phyloP scores from a whole-genome alignment of 2,888 invertebrate genomes.

The Nomada ferruginata region DNA sequence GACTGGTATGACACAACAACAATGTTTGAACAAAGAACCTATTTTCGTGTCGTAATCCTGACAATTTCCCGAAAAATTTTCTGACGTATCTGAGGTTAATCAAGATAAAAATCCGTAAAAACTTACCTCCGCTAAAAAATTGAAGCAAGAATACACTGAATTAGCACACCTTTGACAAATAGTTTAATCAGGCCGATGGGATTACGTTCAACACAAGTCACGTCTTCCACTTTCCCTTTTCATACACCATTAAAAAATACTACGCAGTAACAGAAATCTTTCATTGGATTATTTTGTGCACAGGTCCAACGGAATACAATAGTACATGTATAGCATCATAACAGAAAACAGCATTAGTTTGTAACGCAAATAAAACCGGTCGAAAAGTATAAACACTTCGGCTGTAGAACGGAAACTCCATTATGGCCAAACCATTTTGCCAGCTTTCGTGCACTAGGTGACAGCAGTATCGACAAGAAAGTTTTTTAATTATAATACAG shows the following conservation, averaged over 20 bases:
- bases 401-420: not conserved
- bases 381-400: not conserved
- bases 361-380: slow-evolving; percentile 20
- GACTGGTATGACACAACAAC: not conserved
- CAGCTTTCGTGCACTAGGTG: not conserved
- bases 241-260: not conserved
- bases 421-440: too few species aligned
- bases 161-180: not conserved
- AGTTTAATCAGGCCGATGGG: too few species aligned
- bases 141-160: not conserved
- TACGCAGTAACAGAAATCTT: not conserved
- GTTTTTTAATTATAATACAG: not conserved
- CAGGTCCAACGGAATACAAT: not conserved
- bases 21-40: not conserved
- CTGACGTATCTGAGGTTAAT: not conserved
- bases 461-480: not conserved
- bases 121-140: not conserved
- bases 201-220: not conserved
- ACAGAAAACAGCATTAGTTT: slow-evolving; percentile 2
- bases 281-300: not conserved
- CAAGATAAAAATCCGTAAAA: not conserved
- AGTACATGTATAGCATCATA: not conserved
- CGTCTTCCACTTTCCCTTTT: not conserved
- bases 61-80: not conserved
- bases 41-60: not conserved